Conservation (phyloP, 2,113 vertebrate genomes). For the Petroica traversi region DNA sequence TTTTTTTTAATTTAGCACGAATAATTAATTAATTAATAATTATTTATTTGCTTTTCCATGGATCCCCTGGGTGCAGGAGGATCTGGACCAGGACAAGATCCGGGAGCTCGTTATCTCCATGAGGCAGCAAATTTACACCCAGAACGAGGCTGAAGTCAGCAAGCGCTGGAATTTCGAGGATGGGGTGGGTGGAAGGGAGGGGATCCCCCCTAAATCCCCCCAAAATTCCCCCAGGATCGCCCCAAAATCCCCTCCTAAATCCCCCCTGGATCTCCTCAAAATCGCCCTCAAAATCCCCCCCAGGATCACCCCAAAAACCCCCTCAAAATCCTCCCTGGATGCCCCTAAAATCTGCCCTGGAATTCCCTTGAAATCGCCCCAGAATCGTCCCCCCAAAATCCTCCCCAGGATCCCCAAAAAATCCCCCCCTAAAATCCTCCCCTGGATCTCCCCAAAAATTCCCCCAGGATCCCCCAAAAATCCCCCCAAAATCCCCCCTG, state of each 20-base stretch:
- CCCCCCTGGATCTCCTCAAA: too few species aligned
- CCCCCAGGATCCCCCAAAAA: not conserved
- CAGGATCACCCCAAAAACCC: too few species aligned
- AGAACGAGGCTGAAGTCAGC: constrained; percentile 82
- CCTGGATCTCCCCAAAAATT: not conserved
- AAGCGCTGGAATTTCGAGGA: constrained; percentile 86
- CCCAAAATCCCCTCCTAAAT: too few species aligned
- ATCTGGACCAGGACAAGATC: constrained; percentile 75
- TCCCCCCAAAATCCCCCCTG: not conserved
- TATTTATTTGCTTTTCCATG: too few species aligned
- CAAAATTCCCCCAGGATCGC: too few species aligned
- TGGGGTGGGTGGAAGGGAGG: constrained; percentile 41
- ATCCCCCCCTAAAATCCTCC: not conserved
- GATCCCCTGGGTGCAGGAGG: too few species aligned
- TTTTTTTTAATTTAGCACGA: too few species aligned
- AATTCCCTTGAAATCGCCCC: not conserved
- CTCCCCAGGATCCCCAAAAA: not conserved
- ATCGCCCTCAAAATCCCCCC: too few species aligned
- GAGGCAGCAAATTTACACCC: constrained; percentile 76
- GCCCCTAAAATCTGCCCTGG: too few species aligned
- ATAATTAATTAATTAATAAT: too few species aligned
- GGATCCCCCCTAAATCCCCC: not conserved
- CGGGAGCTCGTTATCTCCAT: constrained; percentile 73
- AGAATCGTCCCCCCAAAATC: too few species aligned
- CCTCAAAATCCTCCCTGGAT: too few species aligned